Base-by-base conservation (phyloP, 2,113 vertebrate genomes). In the Tachysurus vachellii region DNA sequence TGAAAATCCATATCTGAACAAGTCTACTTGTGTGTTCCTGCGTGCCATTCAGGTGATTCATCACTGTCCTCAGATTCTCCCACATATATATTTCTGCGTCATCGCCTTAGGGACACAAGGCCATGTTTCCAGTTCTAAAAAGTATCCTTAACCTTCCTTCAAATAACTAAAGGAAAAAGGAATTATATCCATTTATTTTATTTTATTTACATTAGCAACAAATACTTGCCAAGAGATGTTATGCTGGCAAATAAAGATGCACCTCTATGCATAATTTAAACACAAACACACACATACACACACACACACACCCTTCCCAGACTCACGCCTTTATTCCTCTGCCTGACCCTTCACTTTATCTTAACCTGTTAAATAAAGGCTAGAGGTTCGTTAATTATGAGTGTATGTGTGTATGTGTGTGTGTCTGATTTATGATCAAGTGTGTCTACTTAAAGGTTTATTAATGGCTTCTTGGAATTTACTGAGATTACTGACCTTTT, bases 301-400 rank as follows among this genome's bases (percentile, higher is more conserved):
- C 12, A 28, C 50, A 76, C 47, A 53, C n/a, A 54, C 75, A 9
- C 75, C 12, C n/a, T 36, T 10, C 1, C 77, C 54, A 57, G 8
- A 80, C 77, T 17, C 28, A 80, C 50, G 56, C 3, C n/a, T 80
- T 57, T 21, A 31, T 53, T 83, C 44, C 80, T 66, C 64, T 88
- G 80, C 84, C 85, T 89, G 53, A 89, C 62, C 56, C 56, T 59
- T 83, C 79, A 86, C 80, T 64, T 86, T 75, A 76, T 71, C 91
- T 90, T 90, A 91, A 91, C 88, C 93, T 88, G 89, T 93, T 91
- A 84, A 95, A 95, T 95, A 95, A 95, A 95, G 44, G n/a, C 31
- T 73, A 44, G 57, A 86, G 64, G 53, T 84, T 84, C 54, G 53
- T 80, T 75, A 84, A 75, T 59, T 83, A 21, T 50, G 13, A 31